A percentile compares a stretch with the other conserved stretches of the same genome.
Conservation (phyloP, 2,113 vertebrate genomes). For the Aspiorhynchus laticeps region DNA sequence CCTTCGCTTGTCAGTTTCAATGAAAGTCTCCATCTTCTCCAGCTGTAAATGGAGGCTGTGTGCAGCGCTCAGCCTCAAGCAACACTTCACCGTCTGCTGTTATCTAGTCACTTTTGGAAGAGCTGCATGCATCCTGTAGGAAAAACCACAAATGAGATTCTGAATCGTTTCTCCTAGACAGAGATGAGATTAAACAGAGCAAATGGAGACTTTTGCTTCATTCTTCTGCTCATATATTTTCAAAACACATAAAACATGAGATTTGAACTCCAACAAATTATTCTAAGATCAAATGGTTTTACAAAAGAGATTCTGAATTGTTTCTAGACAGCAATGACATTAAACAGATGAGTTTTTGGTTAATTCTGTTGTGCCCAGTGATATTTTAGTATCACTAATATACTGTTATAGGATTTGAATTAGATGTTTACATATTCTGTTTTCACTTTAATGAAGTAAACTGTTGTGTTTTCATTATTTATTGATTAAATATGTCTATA, state of each 20-base stretch:
- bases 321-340: neutral
- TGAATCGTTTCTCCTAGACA: neutral
- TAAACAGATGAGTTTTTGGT: too few species aligned
- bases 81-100: conserved; percentile 10
- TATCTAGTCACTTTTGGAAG: neutral
- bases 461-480: neutral
- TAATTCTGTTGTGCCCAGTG: too few species aligned
- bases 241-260: neutral
- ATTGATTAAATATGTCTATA: neutral
- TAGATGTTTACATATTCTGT: too few species aligned
- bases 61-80: conserved; percentile 1
- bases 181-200: neutral
- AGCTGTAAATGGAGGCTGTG: neutral
- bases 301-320: neutral
- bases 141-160: neutral
- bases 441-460: too few species aligned
- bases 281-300: neutral
- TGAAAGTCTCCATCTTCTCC: conserved; percentile 14
- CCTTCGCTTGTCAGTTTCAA: conserved; percentile 16
- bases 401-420: too few species aligned
- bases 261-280: neutral
- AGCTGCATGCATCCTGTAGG: neutral
- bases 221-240: neutral
- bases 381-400: too few species aligned
- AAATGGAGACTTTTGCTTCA: neutral